Conservation (phyloP, 2,888 invertebrate species). For the Cheilosia variabilis region DNA sequence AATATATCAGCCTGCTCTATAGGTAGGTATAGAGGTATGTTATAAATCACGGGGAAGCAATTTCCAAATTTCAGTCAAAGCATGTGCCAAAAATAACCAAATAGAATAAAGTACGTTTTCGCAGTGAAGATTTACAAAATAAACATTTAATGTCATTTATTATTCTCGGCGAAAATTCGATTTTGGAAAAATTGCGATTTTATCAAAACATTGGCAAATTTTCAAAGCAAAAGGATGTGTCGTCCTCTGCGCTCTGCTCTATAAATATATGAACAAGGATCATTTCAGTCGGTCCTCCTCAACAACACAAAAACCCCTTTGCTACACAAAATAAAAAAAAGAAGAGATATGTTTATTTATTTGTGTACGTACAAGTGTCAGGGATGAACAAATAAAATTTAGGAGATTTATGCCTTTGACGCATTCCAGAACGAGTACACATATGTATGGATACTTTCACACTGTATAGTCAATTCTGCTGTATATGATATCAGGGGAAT, state of each 20-base stretch:
- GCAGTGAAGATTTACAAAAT: conserved; percentile 47
- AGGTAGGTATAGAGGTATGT: background rate
- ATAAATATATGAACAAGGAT: conserved; percentile 25
- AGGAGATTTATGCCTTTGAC: conserved; percentile 72
- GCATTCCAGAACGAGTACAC: conserved; percentile 55
- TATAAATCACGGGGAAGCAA: background rate
- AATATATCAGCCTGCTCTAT: background rate
- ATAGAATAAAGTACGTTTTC: conserved; percentile 13
- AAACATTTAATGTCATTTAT: conserved; percentile 49
- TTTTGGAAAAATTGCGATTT: conserved; percentile 57
- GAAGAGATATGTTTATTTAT: conserved; percentile 64
- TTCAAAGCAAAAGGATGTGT: conserved; percentile 54
- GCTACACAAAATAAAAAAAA: conserved; percentile 20
- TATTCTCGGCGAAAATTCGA: conserved; percentile 46
- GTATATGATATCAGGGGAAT: conserved; percentile 26
- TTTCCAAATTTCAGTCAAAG: conserved; percentile 1
- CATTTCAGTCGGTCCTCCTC: conserved; percentile 24
- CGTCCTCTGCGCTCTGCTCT: conserved; percentile 2
- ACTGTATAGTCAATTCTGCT: conserved; percentile 44
- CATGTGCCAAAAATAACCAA: conserved; percentile 6
- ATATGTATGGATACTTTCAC: conserved; percentile 44
- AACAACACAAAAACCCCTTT: conserved; percentile 40
- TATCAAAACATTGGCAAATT: conserved; percentile 69
- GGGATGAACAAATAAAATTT: conserved; percentile 71
- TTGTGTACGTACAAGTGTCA: conserved; percentile 70